A percentile compares a stretch with the other conserved stretches of the same genome.
Conservation (phyloP, 2,113 vertebrate genomes). For the Vulpes lagopus region DNA sequence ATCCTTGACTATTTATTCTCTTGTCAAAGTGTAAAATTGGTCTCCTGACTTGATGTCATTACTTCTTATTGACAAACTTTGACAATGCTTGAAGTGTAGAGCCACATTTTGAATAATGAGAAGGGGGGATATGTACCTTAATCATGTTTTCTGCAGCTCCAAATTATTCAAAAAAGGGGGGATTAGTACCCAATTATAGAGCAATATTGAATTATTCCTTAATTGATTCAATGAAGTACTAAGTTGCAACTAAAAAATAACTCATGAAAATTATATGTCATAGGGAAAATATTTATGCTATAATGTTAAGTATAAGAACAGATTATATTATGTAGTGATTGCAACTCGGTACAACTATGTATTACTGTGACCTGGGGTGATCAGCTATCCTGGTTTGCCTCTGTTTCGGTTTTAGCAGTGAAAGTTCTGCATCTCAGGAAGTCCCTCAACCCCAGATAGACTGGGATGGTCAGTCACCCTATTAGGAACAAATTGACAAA, state of each 20-base stretch:
- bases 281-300: background rate
- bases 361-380: background rate
- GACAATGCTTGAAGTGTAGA: background rate
- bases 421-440: conserved; percentile 5
- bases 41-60: background rate
- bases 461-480: background rate
- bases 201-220: background rate
- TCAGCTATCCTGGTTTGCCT: background rate
- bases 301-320: background rate
- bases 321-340: background rate
- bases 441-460: background rate
- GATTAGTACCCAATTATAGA: background rate
- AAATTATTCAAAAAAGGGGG: conserved; percentile 17
- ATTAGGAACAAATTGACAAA: background rate
- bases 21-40: background rate
- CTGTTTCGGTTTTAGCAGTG: background rate
- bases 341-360: background rate
- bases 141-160: background rate
- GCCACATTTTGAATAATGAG: conserved; percentile 8
- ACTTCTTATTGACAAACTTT: background rate
- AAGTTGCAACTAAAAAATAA: conserved; percentile 35
- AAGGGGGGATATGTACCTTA: background rate
- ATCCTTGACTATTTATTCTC: background rate
- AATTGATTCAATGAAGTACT: background rate
- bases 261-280: conserved; percentile 2